Evolutionary conservation across 2,888 invertebrate species (phyloP), one percentile per base, ranked within the genome.

Genomic region (Pyrocoelia pectoralis): DNA sequence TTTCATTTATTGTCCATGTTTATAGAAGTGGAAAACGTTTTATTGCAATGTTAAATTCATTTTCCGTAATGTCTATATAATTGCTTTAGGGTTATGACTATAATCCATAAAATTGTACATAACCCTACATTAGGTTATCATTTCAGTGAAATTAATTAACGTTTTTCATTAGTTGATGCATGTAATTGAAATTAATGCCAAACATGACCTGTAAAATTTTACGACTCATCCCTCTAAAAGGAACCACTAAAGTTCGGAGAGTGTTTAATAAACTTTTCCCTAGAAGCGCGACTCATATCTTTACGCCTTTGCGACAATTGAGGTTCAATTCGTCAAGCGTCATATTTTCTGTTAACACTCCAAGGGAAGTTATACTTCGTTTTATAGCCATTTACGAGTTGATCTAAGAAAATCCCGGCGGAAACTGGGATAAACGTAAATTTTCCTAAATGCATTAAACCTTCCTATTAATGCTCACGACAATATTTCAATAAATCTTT

Each of bases 381-480:
- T 54, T 55, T 54, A 13, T 54, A 17, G 48, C 61, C 46, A 41
- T 56, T 52, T 61, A 56, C 56, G 49, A 43, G 50, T 41, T 46
- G 56, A 43, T 56, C 56, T 56, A 46, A 46, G 46, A 52, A 48
- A 50, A 50, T 52, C 50, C 43, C 41, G 33, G 52, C 51, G 55
- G 56, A 56, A 61, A 56, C 57, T 57, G 57, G 54, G 48, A 62
- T 62, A 62, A 62, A 53, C 62, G 62, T 62, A 62, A 62, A 62
- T 62, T 62, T 54, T 54, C 53, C 48, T 13, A 52, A 57, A 49
- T 28, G 49, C 48, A 40, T 53, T 52, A 24, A 46, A 18, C 48
- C 57, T 53, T 57, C 19, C 28, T 46, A 33, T 56, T 61, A 61
- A 52, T 52, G 56, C 52, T 33, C 49, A 53, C 48, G 48, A 49